phyloP scores from a whole-genome alignment of 1,140 invertebrate genomes.

The Calephelis virginiensis region DNA sequence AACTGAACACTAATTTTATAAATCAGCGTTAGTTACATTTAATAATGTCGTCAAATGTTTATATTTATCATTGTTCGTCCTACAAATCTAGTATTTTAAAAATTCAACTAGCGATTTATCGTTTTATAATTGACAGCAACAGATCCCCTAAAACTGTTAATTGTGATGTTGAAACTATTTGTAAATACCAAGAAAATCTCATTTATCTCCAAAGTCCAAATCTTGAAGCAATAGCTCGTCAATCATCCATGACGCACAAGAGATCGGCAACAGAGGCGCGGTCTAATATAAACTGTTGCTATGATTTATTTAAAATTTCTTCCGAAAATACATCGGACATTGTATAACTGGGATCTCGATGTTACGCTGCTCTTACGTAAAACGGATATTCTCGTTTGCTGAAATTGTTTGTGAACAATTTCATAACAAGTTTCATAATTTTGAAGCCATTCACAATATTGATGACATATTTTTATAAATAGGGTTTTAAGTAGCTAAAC shows the following conservation, averaged over 20 bases:
- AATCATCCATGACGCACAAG: conserved; percentile 11
- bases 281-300: conserved; percentile 11
- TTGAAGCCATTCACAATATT: no score
- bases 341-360: not conserved
- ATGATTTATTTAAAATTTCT: conserved; percentile 17
- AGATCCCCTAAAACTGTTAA: no score
- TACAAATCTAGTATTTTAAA: no score
- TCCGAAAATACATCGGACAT: conserved; percentile 11
- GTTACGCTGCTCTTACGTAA: conserved; percentile 10
- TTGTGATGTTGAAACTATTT: no score
- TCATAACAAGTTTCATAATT: not conserved
- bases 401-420: conserved; percentile 9
- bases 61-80: no score
- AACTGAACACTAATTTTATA: no score
- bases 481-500: no score
- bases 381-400: conserved; percentile 11
- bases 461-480: not conserved
- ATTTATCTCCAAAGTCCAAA: not conserved
- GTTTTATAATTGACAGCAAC: no score
- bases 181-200: no score
- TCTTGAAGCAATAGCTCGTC: conserved; percentile 7
- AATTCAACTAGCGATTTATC: no score
- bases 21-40: no score
- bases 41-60: no score
- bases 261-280: conserved; percentile 10